phyloP scores from a whole-genome alignment of 2,797 vertebrate species.

The Ctenochaetus hawaiiensis region DNA sequence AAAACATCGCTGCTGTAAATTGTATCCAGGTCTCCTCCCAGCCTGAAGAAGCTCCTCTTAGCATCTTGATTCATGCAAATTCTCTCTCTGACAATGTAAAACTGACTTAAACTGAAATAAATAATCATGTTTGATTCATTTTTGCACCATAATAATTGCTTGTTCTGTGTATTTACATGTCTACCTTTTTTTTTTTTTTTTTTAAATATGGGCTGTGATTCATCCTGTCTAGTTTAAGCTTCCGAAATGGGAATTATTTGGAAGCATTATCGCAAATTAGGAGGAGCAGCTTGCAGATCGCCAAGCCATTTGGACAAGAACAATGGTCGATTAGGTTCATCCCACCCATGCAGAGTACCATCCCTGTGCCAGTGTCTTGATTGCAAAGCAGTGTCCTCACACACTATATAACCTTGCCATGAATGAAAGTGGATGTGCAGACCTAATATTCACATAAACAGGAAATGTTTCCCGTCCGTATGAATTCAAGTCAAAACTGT shows the following conservation, averaged over 20 bases:
- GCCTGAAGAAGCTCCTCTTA: slow-evolving; percentile 10
- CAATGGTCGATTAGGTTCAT: slow-evolving; percentile 68
- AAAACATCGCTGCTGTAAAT: slow-evolving; percentile 21
- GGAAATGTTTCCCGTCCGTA: slow-evolving; percentile 23
- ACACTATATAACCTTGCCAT: slow-evolving; percentile 42
- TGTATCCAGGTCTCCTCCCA: slow-evolving; percentile 11
- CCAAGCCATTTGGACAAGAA: slow-evolving; percentile 64
- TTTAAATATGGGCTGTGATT: background rate
- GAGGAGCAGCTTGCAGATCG: slow-evolving; percentile 64
- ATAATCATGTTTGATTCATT: background rate
- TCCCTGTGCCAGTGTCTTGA: slow-evolving; percentile 54
- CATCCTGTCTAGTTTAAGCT: background rate
- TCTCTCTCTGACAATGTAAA: background rate
- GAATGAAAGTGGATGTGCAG: slow-evolving; percentile 36
- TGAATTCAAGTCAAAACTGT: slow-evolving; percentile 13
- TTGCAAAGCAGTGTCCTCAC: slow-evolving; percentile 59
- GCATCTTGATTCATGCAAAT: background rate
- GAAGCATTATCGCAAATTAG: slow-evolving; percentile 50
- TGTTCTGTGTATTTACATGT: background rate
- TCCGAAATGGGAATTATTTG: slow-evolving; percentile 26
- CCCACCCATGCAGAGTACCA: slow-evolving; percentile 60
- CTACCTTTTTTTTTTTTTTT: background rate
- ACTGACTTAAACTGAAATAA: slow-evolving; percentile 4
- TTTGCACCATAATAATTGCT: background rate
- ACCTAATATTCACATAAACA: slow-evolving; percentile 30